These are phyloP conservation scores for Vesta saturnalis DNA, from an alignment of 2,888 invertebrate genomes.

Conservation along the genomic window DNA sequence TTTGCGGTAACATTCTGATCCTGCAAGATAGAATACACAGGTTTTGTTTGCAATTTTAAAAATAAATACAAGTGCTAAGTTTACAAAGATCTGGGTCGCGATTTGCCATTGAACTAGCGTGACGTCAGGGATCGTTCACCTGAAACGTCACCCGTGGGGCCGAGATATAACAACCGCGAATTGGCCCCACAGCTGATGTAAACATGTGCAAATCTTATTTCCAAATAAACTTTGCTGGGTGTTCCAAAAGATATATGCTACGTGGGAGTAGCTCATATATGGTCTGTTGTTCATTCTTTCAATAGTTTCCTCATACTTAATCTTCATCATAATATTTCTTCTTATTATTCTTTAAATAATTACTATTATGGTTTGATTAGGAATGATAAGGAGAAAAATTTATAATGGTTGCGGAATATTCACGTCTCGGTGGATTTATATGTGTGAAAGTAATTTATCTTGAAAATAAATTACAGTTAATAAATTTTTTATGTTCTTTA, in stretches of 20 bases:
- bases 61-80: constrained; percentile 30
- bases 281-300: constrained; percentile 13
- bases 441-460: constrained; percentile 7
- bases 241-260: constrained; percentile 17
- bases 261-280: constrained; percentile 24
- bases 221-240: constrained; percentile 43
- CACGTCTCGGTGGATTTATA: background rate
- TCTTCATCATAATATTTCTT: constrained; percentile 1
- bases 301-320: background rate
- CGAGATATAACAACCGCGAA: constrained; percentile 58
- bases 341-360: background rate
- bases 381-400: background rate
- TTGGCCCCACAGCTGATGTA: constrained; percentile 51
- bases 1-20: constrained; percentile 4
- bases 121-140: constrained; percentile 63
- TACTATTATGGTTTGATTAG: background rate
- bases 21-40: constrained; percentile 11
- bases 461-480: constrained; percentile 6
- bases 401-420: background rate
- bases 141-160: constrained; percentile 61
- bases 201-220: constrained; percentile 46
- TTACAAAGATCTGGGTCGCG: constrained; percentile 61
- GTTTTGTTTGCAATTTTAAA: constrained; percentile 33
- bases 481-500: constrained; percentile 4
- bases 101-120: constrained; percentile 64